A percentile compares a stretch with the other conserved stretches of the same genome.
Evolutionary conservation across 2,888 invertebrate species (phyloP).

Genomic region (Dryococelus australis): DNA sequence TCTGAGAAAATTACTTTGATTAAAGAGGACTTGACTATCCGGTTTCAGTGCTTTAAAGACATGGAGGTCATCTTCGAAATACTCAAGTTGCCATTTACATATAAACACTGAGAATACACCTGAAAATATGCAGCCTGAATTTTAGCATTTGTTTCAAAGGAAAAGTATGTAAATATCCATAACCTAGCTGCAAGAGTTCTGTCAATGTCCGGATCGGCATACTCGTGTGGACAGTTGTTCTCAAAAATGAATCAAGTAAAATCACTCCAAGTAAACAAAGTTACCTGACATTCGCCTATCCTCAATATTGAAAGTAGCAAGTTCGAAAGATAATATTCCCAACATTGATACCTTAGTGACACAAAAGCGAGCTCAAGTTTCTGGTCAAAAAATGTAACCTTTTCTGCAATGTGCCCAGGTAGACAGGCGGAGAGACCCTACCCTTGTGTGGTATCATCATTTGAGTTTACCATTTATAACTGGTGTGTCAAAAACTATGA

Average conservation of each 20-base stretch:
- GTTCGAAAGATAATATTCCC: not conserved
- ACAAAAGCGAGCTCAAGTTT: too few relatives aligned
- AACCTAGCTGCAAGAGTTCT: slow-evolving; percentile 11
- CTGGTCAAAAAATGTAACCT: too few relatives aligned
- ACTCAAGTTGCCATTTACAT: not conserved
- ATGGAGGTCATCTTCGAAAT: not conserved
- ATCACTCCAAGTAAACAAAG: not conserved
- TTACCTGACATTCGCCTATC: not conserved
- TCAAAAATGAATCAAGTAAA: slow-evolving; percentile 27
- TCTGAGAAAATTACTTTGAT: not conserved
- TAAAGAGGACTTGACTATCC: not conserved
- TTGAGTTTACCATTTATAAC: too few relatives aligned
- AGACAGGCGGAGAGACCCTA: too few relatives aligned
- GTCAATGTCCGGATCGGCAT: slow-evolving; percentile 24
- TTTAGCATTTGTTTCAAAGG: slow-evolving; percentile 28
- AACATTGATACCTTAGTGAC: slow-evolving; percentile 13
- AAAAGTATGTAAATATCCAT: slow-evolving; percentile 23
- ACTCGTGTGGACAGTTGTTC: slow-evolving; percentile 23
- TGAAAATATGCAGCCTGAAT: slow-evolving; percentile 21
- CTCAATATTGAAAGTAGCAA: not conserved
- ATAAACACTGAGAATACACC: slow-evolving; percentile 6
- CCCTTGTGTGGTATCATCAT: too few relatives aligned
- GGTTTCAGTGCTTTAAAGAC: slow-evolving; percentile 12
- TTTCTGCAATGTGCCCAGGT: too few relatives aligned
- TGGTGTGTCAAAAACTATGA: too few relatives aligned